Evolutionary conservation across 2,888 invertebrate species (phyloP).

Genomic region (Ariolimax columbianus): DNA sequence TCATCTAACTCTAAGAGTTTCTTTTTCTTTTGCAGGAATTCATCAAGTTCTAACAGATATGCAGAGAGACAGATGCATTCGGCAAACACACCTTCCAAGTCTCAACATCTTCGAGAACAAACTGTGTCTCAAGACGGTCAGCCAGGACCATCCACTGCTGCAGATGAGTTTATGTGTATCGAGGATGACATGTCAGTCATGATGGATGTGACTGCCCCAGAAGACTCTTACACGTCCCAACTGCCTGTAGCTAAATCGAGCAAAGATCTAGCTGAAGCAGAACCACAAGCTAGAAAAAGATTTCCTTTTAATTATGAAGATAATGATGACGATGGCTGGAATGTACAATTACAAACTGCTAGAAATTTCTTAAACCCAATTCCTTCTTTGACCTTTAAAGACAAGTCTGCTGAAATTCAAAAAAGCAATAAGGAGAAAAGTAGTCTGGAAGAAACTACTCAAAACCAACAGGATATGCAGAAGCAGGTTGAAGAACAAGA

Average conservation of each 20-base stretch:
- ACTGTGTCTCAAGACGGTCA: neutral
- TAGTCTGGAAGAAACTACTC: neutral
- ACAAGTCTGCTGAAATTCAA: neutral
- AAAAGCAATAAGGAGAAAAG: neutral
- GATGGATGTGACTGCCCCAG: slow-evolving; percentile 39
- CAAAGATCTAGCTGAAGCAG: neutral
- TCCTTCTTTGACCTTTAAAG: neutral
- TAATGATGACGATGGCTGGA: slow-evolving; percentile 19
- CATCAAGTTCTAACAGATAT: neutral
- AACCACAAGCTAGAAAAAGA: neutral
- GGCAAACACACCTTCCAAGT: neutral
- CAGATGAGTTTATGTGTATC: neutral
- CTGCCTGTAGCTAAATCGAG: neutral
- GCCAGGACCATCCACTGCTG: slow-evolving; percentile 8
- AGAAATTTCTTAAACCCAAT: neutral
- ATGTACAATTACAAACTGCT: neutral
- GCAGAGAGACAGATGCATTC: neutral
- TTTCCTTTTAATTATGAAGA: neutral
- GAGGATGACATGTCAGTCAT: slow-evolving; percentile 28
- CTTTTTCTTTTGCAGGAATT: slow-evolving; percentile 15
- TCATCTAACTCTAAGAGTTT: too few relatives aligned
- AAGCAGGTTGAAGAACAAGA: neutral
- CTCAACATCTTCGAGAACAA: neutral
- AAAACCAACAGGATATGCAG: neutral
- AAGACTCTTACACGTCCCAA: slow-evolving; percentile 3